Conservation (phyloP, 2,113 vertebrate genomes). For the Peromyscus polionotus region DNA sequence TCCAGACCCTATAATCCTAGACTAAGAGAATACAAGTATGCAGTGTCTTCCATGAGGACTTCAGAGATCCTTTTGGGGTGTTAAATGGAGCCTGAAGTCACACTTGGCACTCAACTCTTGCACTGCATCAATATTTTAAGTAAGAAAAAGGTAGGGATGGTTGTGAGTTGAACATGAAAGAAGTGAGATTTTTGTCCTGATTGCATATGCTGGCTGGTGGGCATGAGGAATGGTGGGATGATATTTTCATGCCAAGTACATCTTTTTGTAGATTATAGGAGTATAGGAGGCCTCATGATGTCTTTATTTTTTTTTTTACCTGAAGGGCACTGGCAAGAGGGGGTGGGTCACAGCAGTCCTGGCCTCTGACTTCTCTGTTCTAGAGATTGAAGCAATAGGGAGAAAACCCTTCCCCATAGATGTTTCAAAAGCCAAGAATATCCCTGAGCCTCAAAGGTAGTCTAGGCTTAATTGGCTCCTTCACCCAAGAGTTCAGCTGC, state of each 20-base stretch:
- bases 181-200: neutral
- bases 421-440: constrained; percentile 24
- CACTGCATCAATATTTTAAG: neutral
- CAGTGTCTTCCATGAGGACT: neutral
- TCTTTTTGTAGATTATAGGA: neutral
- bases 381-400: neutral
- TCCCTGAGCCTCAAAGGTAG: neutral
- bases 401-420: neutral
- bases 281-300: neutral
- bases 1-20: neutral
- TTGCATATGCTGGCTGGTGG: neutral
- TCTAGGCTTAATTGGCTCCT: neutral
- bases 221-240: neutral
- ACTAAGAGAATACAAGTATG: neutral
- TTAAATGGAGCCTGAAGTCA: neutral
- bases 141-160: neutral
- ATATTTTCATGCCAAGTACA: neutral
- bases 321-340: neutral
- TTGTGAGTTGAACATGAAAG: neutral
- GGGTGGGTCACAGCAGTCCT: neutral
- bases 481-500: neutral
- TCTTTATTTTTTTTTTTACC: neutral
- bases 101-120: neutral
- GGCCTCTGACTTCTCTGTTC: neutral
- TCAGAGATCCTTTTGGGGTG: neutral